Conservation (phyloP, 2,797 vertebrate genomes). For the Myotis findleyi region DNA sequence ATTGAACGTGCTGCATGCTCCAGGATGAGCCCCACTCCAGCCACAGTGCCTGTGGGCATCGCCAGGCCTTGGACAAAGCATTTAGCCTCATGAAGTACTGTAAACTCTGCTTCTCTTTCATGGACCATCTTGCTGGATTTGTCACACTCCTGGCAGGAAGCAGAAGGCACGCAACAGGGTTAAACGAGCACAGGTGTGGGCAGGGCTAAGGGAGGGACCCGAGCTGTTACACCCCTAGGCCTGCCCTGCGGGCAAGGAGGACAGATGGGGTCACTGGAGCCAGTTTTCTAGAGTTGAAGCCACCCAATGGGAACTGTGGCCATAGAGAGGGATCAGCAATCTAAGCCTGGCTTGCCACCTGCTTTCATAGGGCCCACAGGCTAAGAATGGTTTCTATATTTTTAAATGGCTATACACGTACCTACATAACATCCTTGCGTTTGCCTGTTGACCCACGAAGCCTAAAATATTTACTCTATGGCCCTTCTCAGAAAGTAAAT, state of each 20-base stretch:
- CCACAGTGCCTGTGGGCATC: not conserved
- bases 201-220: not conserved
- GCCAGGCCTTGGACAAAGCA: not conserved
- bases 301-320: not conserved
- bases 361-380: not conserved
- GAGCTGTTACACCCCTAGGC: not conserved
- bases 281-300: not conserved
- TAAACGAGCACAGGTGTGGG: not conserved
- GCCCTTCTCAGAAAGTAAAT: not conserved
- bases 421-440: not conserved
- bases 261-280: not conserved
- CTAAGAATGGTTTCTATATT: not conserved
- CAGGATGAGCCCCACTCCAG: not conserved
- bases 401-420: not conserved
- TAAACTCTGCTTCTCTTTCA: not conserved
- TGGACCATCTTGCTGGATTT: not conserved
- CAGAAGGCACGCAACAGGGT: not conserved
- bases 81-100: not conserved
- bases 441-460: constrained; percentile 8
- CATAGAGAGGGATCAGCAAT: not conserved
- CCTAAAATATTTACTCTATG: not conserved
- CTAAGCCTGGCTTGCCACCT: not conserved
- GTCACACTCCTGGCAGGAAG: not conserved
- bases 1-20: rapidly evolving
- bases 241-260: not conserved